These are phyloP conservation scores for Andrena hattorfiana DNA, from an alignment of 2,888 invertebrate species.

Conservation along the genomic window DNA sequence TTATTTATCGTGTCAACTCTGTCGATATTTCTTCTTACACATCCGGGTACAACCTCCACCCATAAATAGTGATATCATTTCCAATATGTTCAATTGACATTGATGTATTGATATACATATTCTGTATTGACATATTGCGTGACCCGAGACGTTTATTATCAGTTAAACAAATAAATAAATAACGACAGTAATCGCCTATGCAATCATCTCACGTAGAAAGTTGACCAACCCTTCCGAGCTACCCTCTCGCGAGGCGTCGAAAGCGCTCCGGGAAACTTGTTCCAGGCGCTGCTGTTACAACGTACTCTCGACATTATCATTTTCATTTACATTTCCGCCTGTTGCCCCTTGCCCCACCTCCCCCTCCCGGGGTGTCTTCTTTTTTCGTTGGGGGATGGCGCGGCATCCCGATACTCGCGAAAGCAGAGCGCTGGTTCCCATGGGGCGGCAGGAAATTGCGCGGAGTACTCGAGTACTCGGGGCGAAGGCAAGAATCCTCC, in stretches of 20 bases:
- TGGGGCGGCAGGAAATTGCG: constrained; percentile 58
- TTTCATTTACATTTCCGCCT: constrained; percentile 59
- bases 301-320: constrained; percentile 49
- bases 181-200: too few relatives aligned
- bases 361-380: neutral
- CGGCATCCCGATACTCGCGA: constrained; percentile 31
- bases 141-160: too few relatives aligned
- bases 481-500: constrained; percentile 42
- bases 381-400: neutral
- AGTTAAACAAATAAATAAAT: too few relatives aligned
- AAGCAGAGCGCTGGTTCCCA: constrained; percentile 25
- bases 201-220: neutral
- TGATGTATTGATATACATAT: too few relatives aligned
- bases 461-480: constrained; percentile 40
- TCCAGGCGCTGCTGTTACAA: constrained; percentile 32
- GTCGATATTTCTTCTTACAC: too few relatives aligned
- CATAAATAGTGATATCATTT: too few relatives aligned
- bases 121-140: too few relatives aligned
- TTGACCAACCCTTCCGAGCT: neutral
- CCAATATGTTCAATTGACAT: too few relatives aligned
- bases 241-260: constrained; percentile 14
- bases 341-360: constrained; percentile 4
- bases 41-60: too few relatives aligned
- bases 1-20: too few relatives aligned
- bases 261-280: constrained; percentile 21